Evolutionary conservation across 2,797 vertebrate genomes (phyloP).

Genomic region (Brachyalestes nurse): DNA sequence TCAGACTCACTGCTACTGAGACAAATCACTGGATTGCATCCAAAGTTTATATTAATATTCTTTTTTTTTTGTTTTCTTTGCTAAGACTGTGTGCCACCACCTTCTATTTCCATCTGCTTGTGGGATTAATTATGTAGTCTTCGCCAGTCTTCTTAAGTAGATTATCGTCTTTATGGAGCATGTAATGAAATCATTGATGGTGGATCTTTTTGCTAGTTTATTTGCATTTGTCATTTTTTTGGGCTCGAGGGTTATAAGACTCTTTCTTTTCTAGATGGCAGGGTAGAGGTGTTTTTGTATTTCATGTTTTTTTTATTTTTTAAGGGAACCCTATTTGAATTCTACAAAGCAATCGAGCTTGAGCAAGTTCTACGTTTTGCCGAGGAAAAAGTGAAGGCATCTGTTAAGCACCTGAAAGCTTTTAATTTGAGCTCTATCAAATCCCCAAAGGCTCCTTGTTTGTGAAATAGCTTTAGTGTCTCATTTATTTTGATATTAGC

Average conservation of each 20-base stretch:
- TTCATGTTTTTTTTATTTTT: background rate
- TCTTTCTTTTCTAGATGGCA: constrained; percentile 20
- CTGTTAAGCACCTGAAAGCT: background rate
- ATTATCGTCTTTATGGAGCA: constrained; percentile 57
- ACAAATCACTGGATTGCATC: constrained; percentile 29
- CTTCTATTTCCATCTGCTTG: constrained; percentile 38
- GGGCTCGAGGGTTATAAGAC: constrained; percentile 34
- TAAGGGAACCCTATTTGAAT: background rate
- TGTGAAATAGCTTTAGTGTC: background rate
- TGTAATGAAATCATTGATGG: constrained; percentile 60
- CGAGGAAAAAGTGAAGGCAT: background rate
- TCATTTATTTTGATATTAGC: background rate
- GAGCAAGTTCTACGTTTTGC: background rate
- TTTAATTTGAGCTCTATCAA: background rate
- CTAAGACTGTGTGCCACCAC: constrained; percentile 24
- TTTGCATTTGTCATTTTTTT: constrained; percentile 60
- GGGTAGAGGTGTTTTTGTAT: background rate
- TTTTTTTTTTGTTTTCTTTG: constrained; percentile 14
- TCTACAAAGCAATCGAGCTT: background rate
- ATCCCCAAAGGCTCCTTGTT: background rate
- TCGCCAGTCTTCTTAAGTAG: constrained; percentile 47
- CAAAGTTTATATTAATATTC: constrained; percentile 33
- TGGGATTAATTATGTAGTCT: constrained; percentile 53
- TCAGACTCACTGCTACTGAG: constrained; percentile 24
- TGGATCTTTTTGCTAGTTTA: constrained; percentile 41